A percentile compares a stretch with the other conserved stretches of the same genome.
phyloP scores from a whole-genome alignment of 2,888 invertebrate genomes.

The Cataglyphis cursor region DNA sequence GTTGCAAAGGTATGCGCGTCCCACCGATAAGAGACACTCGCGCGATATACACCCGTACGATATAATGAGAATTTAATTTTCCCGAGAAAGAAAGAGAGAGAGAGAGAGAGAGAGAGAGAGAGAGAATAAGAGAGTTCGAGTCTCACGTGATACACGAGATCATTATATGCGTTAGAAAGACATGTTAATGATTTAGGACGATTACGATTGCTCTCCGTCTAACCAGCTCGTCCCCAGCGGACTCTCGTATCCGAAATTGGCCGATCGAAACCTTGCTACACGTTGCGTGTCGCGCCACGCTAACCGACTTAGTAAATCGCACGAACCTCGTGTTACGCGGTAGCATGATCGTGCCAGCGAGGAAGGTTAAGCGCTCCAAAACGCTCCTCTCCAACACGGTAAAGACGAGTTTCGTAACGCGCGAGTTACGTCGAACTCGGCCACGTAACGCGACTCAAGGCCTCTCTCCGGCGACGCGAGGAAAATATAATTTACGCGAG shows the following conservation, averaged over 20 bases:
- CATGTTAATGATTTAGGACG: conserved; percentile 15
- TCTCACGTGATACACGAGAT: background rate
- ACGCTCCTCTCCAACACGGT: background rate
- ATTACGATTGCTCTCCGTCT: background rate
- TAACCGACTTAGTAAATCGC: conserved; percentile 46
- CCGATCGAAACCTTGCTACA: conserved; percentile 20
- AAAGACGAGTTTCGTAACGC: conserved; percentile 19
- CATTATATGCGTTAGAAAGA: background rate
- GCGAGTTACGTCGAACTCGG: conserved; percentile 1
- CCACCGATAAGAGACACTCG: conserved; percentile 37
- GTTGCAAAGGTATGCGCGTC: conserved; percentile 4
- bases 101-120: background rate
- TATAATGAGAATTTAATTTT: conserved; percentile 55
- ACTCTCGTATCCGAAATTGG: conserved; percentile 4
- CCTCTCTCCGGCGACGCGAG: background rate
- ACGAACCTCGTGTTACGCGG: conserved; percentile 9
- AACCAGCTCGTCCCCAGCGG: background rate
- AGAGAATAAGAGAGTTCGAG: background rate
- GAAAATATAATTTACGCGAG: background rate
- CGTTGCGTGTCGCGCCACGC: conserved; percentile 44
- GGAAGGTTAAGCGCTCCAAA: conserved; percentile 23
- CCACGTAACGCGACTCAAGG: background rate
- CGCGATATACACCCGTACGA: background rate
- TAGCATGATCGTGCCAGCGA: background rate
- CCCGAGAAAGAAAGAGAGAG: background rate